These are phyloP conservation scores for Triplophysa yarkandensis DNA, from an alignment of 2,797 vertebrate species.

Conservation along the genomic window DNA sequence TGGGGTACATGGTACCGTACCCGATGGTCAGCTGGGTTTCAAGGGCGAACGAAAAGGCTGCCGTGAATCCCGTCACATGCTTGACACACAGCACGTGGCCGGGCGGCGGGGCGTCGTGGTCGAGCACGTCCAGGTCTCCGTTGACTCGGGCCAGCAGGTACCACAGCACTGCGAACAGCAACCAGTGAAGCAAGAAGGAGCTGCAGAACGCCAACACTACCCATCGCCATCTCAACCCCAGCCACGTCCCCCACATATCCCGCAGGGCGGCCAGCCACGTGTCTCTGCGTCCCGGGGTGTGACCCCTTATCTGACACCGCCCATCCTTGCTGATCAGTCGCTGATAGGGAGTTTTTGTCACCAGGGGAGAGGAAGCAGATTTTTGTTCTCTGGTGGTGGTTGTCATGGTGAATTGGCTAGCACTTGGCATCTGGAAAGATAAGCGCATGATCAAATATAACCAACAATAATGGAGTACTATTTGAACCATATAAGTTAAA, in stretches of 20 bases:
- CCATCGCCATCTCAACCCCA: slow-evolving; percentile 97
- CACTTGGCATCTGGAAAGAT: slow-evolving; percentile 1
- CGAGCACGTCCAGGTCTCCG: slow-evolving; percentile 86
- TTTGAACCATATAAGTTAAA: too few species aligned
- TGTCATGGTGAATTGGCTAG: slow-evolving; percentile 65
- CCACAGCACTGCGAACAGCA: slow-evolving; percentile 95
- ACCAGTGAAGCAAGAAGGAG: slow-evolving; percentile 94
- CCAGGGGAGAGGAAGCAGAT: slow-evolving; percentile 78
- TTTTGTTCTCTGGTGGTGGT: slow-evolving; percentile 76
- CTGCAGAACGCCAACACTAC: slow-evolving; percentile 91
- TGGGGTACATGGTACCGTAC: slow-evolving; percentile 98
- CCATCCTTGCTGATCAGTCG: slow-evolving; percentile 95
- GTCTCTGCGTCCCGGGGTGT: slow-evolving; percentile 66
- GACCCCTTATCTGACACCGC: slow-evolving; percentile 75
- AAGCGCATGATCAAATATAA: background rate
- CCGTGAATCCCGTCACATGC: slow-evolving; percentile 93
- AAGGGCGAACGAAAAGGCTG: slow-evolving; percentile 96
- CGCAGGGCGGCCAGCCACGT: slow-evolving; percentile 82
- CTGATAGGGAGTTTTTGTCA: slow-evolving; percentile 72
- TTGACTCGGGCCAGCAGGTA: slow-evolving; percentile 93
- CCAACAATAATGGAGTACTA: background rate
- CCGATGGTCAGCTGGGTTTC: slow-evolving; percentile 99
- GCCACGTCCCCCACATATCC: slow-evolving; percentile 90
- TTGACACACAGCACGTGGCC: slow-evolving; percentile 96
- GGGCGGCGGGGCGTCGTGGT: slow-evolving; percentile 86